phyloP scores from a whole-genome alignment of 1,140 invertebrate genomes.

The Eumeta japonica region DNA sequence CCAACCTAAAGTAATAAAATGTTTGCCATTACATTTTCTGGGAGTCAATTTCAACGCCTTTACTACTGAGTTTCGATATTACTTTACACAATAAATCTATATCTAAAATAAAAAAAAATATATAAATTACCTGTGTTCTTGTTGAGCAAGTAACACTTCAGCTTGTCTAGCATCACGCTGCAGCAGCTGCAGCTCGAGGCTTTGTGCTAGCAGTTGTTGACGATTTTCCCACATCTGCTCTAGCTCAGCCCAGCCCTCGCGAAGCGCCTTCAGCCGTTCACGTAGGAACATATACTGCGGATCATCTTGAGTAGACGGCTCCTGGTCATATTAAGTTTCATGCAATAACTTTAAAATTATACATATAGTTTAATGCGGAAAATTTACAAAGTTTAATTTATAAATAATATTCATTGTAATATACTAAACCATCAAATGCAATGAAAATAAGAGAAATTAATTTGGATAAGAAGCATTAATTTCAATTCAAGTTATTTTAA shows the following conservation, averaged over 20 bases:
- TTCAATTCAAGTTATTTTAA: too few relatives aligned
- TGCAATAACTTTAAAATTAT: too few relatives aligned
- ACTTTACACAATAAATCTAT: not conserved
- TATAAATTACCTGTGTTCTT: slow-evolving; percentile 84
- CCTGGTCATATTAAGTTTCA: too few relatives aligned
- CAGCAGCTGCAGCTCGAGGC: slow-evolving; percentile 92
- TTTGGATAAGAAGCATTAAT: too few relatives aligned
- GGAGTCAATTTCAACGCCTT: too few relatives aligned
- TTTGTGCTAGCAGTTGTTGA: slow-evolving; percentile 91
- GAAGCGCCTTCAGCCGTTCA: slow-evolving; percentile 92
- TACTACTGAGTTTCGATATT: too few relatives aligned
- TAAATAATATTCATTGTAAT: not conserved
- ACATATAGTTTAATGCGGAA: too few relatives aligned
- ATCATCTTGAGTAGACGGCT: slow-evolving; percentile 82
- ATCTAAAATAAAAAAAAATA: not conserved
- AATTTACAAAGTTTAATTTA: too few relatives aligned
- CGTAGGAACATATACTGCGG: slow-evolving; percentile 99
- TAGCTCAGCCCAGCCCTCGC: slow-evolving; percentile 98
- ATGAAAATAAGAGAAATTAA: not conserved
- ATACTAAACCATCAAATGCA: not conserved
- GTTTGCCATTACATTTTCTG: slow-evolving; percentile 91
- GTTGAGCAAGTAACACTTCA: slow-evolving; percentile 95
- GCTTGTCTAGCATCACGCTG: slow-evolving; percentile 96
- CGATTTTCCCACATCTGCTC: slow-evolving; percentile 99
- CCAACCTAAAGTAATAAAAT: slow-evolving; percentile 83